A percentile compares a stretch with the other conserved stretches of the same genome.
These are phyloP conservation scores for Phlogophora meticulosa DNA, from an alignment of 2,888 invertebrate species.

Conservation along the genomic window DNA sequence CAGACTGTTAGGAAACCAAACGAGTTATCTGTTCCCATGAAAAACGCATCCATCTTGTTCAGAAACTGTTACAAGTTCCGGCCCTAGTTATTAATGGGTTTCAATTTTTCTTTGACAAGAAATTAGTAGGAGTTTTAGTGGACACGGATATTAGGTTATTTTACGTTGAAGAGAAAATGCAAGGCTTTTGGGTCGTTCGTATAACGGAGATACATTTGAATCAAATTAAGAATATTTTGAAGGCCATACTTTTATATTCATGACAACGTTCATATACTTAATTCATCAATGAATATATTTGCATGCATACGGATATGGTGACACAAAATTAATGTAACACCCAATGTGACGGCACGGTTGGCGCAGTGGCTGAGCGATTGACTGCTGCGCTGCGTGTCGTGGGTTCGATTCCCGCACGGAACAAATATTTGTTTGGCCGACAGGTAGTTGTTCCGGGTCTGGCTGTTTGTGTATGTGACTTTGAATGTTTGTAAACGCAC, in stretches of 20 bases:
- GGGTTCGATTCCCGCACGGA: too few species aligned
- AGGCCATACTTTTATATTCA: conserved; percentile 2
- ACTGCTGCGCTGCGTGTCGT: too few species aligned
- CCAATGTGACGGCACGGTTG: too few species aligned
- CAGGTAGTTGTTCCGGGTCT: too few species aligned
- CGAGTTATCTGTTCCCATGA: conserved; percentile 44
- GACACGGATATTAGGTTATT: conserved; percentile 9
- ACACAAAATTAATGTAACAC: too few species aligned
- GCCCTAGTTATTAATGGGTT: conserved; percentile 36
- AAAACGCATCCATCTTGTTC: conserved; percentile 50
- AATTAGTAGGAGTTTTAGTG: background rate
- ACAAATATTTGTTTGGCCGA: too few species aligned
- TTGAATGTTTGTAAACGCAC: too few species aligned
- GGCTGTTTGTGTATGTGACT: too few species aligned
- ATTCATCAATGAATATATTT: too few species aligned
- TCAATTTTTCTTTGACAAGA: conserved; percentile 47
- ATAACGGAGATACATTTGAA: conserved; percentile 20
- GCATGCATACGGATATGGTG: too few species aligned
- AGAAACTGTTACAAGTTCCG: conserved; percentile 22
- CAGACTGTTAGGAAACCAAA: conserved; percentile 31
- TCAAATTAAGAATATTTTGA: conserved; percentile 36
- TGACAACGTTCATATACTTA: too few species aligned
- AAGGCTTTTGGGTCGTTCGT: conserved; percentile 13
- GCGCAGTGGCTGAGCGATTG: too few species aligned
- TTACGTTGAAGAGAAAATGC: conserved; percentile 10